Base-by-base conservation (phyloP, 1,140 invertebrate species). In the Thaumatotibia leucotreta region DNA sequence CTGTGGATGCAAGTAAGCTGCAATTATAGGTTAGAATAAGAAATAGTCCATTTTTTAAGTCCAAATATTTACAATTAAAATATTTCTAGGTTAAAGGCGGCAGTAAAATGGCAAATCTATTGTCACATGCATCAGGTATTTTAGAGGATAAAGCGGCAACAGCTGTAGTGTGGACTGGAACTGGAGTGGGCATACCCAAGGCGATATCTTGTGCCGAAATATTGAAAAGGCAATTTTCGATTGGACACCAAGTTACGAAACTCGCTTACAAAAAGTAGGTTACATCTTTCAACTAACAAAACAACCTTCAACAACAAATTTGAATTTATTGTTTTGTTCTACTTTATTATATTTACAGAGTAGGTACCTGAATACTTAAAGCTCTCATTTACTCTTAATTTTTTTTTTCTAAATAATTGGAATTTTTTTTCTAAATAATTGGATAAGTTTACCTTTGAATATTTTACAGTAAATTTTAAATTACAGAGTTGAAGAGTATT, bases 151-250 rank as follows among this genome's bases (percentile, higher is more conserved):
- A 94, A 68, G 86, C 93, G 52, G 80, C 92, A 35, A 92, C 92
- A 69, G 86, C 89, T 61, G 86, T 97, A 14, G 92, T 97, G 0
- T 97, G 96, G 95, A 94, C 92, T 66, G 96, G 94, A 0, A 92
- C 89, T 72, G 97, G 96, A 8, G 92, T 94, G 6, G 95, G 94
- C 8, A 94, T 97, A 23, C 92, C 93, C 8, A 97, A 97, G 92
- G 93, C 95, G 4, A 95, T 98, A 66, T 94, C 95, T 6, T 98
- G 97, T 92, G 96, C 94, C 3, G 97, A 98, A 93, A 95, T 98
- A 31, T 93, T 97, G 79, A 98, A 98, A 88, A 92, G 94, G 72
- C 94, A 94, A 71, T 92, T 93, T 69, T 92, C 93, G 73, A 89
- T 92, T 4, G 86, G 95, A 20, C 93, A 96, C 88, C 96, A 97